A percentile compares a stretch with the other conserved stretches of the same genome.
These are phyloP conservation scores for Melinopterus prodromus DNA, from an alignment of 2,888 invertebrate species.

Conservation along the genomic window DNA sequence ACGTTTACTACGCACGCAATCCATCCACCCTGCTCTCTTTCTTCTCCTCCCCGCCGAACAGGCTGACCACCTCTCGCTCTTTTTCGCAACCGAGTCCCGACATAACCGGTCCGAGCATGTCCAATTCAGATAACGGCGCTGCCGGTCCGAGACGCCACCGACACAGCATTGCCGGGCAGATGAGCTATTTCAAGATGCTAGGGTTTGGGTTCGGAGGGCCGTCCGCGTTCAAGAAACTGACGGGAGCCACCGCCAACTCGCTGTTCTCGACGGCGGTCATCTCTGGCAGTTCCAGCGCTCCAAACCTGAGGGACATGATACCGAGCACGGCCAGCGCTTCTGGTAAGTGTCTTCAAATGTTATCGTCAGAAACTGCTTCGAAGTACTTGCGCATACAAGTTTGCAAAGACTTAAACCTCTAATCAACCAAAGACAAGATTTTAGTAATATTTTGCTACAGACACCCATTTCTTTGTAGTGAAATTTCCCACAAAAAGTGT, in stretches of 20 bases:
- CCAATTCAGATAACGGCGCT: slow-evolving; percentile 56
- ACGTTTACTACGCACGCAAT: slow-evolving; percentile 47
- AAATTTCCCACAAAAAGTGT: too few species aligned
- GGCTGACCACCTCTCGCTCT: slow-evolving; percentile 47
- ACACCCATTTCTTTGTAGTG: too few species aligned
- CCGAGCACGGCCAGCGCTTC: slow-evolving; percentile 77
- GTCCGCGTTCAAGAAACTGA: slow-evolving; percentile 66
- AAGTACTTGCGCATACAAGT: not conserved
- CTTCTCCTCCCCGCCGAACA: slow-evolving; percentile 49
- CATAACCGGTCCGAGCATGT: slow-evolving; percentile 53
- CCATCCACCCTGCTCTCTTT: slow-evolving; percentile 55
- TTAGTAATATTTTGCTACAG: too few species aligned
- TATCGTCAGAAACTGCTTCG: not conserved
- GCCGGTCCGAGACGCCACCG: slow-evolving; percentile 79
- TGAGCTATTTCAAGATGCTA: slow-evolving; percentile 92
- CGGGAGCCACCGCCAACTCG: slow-evolving; percentile 77
- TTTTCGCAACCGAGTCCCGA: slow-evolving; percentile 52
- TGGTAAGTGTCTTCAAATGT: slow-evolving; percentile 65
- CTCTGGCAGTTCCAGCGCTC: slow-evolving; percentile 92
- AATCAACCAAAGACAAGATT: too few species aligned
- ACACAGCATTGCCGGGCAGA: slow-evolving; percentile 96
- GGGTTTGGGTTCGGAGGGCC: slow-evolving; percentile 75
- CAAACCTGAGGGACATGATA: slow-evolving; percentile 88
- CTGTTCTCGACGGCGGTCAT: slow-evolving; percentile 97
- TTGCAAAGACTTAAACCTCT: too few species aligned